Base-by-base conservation (phyloP, 2,113 vertebrate genomes). In the Lepus timidus region DNA sequence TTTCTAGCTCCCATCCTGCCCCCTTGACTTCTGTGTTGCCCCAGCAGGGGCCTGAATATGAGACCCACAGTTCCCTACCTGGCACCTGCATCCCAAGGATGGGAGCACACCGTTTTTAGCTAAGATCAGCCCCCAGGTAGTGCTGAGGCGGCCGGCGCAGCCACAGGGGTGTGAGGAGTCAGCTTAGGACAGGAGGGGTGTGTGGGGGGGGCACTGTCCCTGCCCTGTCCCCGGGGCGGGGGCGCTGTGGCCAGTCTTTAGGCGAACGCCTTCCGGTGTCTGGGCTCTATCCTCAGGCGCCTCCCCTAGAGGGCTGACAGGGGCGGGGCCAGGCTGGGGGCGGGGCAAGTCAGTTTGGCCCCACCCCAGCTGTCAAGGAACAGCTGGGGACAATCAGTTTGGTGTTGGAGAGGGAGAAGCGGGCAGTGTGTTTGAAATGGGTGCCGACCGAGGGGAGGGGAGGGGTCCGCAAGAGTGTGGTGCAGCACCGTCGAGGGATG, bases 281-380 rank as follows among this genome's bases (percentile, higher is more conserved):
- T 58, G 17, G 55, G 14, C 13, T 58, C 19, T 14, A 1, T 17
- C 14, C 55, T 58, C 6, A 58, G 19, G 55, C 2, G 6, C 52
- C 74, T 88, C 20, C 10, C 67, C 62, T 67, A 39, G 29, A 51
- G 61, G 82, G 76, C 61, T 2, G 10, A 55, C 51, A 9, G 20
- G 44, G 80, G 83, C 25, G 14, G 62, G 29, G 80, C 68, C 78
- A 67, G 52, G 14, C 74, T 81, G 68, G 81, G 55, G 85, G 90
- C 65, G 93, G 82, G 84, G 86, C 91, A 79, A 33, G 20, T 36
- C n/a, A 39, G 79, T 80, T 78, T 91, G 76, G 96, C 71, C 70
- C 91, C 96, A 76, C 95, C 93, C 86, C 83, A 94, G 36, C 93
- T 97, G 95, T 96, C 95, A 96, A 87, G 82, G 23, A 89, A 94